Evolutionary conservation across 1,140 invertebrate species (phyloP).

Genomic region (Zaprionus gabonicus): DNA sequence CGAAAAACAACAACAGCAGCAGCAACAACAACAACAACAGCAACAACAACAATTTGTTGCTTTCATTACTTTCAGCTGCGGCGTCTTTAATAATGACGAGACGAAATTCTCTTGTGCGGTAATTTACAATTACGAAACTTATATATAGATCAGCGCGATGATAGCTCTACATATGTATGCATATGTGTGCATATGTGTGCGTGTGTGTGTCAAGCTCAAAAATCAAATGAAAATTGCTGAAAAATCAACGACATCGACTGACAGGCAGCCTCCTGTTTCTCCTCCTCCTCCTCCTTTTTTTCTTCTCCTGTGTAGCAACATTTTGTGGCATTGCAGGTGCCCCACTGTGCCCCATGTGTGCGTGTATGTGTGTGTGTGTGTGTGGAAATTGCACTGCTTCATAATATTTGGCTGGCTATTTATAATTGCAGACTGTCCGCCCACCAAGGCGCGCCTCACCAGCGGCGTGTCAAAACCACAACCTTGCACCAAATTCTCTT

Average conservation of each 20-base stretch:
- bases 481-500: slow-evolving; percentile 72
- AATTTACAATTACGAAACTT: slow-evolving; percentile 77
- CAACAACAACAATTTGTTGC: slow-evolving; percentile 49
- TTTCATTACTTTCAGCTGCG: slow-evolving; percentile 51
- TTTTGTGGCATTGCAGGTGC: slow-evolving; percentile 22
- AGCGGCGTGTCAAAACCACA: slow-evolving; percentile 73
- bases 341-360: background rate
- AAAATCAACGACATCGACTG: slow-evolving; percentile 24
- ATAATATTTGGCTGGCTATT: slow-evolving; percentile 58
- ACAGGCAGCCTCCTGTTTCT: slow-evolving; percentile 1
- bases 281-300: background rate
- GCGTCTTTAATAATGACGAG: slow-evolving; percentile 61
- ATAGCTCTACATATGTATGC: slow-evolving; percentile 1
- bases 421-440: slow-evolving; percentile 69
- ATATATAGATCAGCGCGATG: slow-evolving; percentile 45
- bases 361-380: slow-evolving; percentile 7
- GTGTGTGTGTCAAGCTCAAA: slow-evolving; percentile 44
- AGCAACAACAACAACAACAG: slow-evolving; percentile 19
- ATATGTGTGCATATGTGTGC: background rate
- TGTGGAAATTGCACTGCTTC: slow-evolving; percentile 46
- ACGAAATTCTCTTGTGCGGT: slow-evolving; percentile 67
- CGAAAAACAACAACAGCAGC: slow-evolving; percentile 15
- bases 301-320: slow-evolving; percentile 1
- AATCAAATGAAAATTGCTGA: slow-evolving; percentile 28
- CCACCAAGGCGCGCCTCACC: slow-evolving; percentile 21